A percentile compares a stretch with the other conserved stretches of the same genome.
These are phyloP conservation scores for Buphagus erythrorhynchus DNA, from an alignment of 2,797 vertebrate genomes.

Conservation along the genomic window DNA sequence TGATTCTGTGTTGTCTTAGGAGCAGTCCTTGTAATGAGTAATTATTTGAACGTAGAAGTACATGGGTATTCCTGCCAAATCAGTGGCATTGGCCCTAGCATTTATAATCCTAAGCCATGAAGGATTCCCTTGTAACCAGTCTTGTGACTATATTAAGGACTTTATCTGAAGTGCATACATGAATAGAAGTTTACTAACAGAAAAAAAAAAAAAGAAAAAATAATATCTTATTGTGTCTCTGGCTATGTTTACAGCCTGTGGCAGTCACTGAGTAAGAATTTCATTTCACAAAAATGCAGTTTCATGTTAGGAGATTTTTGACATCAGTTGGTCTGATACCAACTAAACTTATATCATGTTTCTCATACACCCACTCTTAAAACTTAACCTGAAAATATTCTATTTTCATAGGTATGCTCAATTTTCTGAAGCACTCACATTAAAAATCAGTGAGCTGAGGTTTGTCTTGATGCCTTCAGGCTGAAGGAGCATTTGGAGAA, in stretches of 20 bases:
- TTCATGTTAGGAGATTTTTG: neutral
- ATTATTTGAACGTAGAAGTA: neutral
- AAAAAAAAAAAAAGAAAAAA: neutral
- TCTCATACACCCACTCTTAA: neutral
- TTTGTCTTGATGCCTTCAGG: neutral
- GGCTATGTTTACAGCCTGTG: neutral
- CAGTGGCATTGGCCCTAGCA: neutral
- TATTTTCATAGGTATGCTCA: neutral
- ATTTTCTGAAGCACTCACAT: neutral
- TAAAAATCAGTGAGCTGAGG: neutral
- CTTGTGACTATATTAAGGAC: neutral
- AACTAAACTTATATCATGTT: neutral
- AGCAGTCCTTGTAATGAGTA: neutral
- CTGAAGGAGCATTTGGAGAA: neutral
- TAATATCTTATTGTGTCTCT: neutral
- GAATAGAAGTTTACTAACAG: neutral
- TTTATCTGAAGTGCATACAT: neutral
- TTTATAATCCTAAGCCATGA: neutral
- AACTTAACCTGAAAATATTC: neutral
- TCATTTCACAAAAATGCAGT: neutral
- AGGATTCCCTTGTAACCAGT: neutral
- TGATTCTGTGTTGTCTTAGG: neutral
- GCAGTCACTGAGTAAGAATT: neutral
- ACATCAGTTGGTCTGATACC: neutral
- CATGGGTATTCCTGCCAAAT: neutral